Conservation (phyloP, 1,140 invertebrate species). For the Microvelia longipes region DNA sequence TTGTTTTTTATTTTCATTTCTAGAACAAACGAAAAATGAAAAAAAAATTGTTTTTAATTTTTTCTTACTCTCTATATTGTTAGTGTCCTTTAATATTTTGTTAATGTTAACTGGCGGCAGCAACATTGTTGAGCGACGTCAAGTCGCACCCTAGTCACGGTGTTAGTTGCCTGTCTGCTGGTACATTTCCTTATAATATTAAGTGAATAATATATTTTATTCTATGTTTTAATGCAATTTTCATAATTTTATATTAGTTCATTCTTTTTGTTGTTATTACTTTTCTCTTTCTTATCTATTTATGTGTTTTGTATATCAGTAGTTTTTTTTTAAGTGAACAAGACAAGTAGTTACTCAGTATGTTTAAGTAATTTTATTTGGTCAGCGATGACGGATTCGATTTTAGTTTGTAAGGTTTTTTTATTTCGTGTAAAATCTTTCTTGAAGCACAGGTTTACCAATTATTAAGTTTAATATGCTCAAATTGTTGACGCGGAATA, state of each 20-base stretch:
- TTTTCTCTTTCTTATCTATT: slow-evolving; percentile 7
- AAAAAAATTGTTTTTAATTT: no score
- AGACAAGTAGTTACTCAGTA: background rate
- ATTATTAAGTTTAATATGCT: no score
- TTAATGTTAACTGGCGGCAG: slow-evolving; percentile 16
- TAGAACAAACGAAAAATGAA: no score
- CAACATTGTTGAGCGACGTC: slow-evolving; percentile 21
- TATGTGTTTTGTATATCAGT: slow-evolving; percentile 3
- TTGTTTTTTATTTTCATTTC: slow-evolving; percentile 14
- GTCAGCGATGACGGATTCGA: background rate
- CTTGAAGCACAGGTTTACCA: no score
- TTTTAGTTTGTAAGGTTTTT: no score
- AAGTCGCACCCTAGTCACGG: slow-evolving; percentile 21
- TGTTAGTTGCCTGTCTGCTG: slow-evolving; percentile 20
- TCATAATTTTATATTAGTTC: slow-evolving; percentile 21
- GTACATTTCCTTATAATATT: slow-evolving; percentile 15
- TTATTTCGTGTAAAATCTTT: no score
- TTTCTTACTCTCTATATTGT: slow-evolving; percentile 10
- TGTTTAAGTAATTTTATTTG: background rate
- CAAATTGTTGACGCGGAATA: no score
- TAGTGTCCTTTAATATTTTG: slow-evolving; percentile 5
- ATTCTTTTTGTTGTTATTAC: slow-evolving; percentile 10
- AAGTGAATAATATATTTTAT: slow-evolving; percentile 18
- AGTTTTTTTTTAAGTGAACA: slow-evolving; percentile 1
- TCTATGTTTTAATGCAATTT: slow-evolving; percentile 17